phyloP scores from a whole-genome alignment of 2,797 vertebrate species.

The Sebastes trivittatus region DNA sequence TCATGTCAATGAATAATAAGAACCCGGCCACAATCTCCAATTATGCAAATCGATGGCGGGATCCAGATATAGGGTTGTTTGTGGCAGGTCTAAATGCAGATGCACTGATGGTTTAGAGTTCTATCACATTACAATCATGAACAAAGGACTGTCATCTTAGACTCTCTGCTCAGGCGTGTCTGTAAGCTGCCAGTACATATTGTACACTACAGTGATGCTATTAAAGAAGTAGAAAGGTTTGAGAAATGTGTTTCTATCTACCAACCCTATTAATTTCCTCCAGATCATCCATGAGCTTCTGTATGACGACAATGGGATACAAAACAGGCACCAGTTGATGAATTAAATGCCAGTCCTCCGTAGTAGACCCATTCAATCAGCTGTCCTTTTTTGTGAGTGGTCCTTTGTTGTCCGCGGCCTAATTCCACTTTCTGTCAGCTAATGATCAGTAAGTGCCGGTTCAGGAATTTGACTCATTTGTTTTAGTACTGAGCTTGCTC shows the following conservation, averaged over 20 bases:
- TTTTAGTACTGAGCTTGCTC: not conserved
- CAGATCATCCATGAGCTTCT: not conserved
- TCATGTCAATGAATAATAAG: slow-evolving; percentile 77
- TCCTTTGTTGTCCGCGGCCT: not conserved
- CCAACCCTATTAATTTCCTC: not conserved
- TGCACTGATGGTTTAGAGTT: slow-evolving; percentile 60
- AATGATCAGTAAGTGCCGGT: slow-evolving; percentile 19
- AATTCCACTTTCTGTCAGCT: slow-evolving; percentile 10
- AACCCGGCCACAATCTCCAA: slow-evolving; percentile 71
- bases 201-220: slow-evolving; percentile 8
- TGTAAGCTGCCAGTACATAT: slow-evolving; percentile 21
- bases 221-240: slow-evolving; percentile 18
- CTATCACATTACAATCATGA: slow-evolving; percentile 54
- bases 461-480: slow-evolving; percentile 15
- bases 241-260: not conserved
- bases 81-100: slow-evolving; percentile 71
- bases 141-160: slow-evolving; percentile 39
- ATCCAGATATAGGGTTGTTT: slow-evolving; percentile 66
- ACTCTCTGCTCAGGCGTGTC: not conserved
- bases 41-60: slow-evolving; percentile 69
- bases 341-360: not conserved
- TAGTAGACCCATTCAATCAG: not conserved
- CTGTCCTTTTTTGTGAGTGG: slow-evolving; percentile 18
- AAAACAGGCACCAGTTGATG: not conserved
- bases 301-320: not conserved